phyloP scores from a whole-genome alignment of 2,113 vertebrate genomes.

The Callithrix jacchus region DNA sequence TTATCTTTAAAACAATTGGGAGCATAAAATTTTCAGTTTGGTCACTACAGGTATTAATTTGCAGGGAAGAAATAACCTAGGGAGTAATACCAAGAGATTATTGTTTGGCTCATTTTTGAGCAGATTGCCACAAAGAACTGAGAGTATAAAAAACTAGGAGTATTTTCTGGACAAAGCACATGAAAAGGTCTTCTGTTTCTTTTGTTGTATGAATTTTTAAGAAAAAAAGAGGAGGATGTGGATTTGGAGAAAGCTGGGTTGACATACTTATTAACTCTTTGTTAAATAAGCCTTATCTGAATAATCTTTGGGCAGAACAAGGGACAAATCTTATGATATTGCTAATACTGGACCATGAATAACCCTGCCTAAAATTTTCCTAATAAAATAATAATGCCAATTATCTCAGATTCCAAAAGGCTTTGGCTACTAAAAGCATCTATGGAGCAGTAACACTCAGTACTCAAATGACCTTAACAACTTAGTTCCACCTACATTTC shows the following conservation, averaged over 20 bases:
- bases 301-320: background rate
- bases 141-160: background rate
- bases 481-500: background rate
- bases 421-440: background rate
- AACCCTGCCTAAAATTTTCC: background rate
- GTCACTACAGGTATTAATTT: background rate
- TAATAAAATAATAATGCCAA: background rate
- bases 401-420: background rate
- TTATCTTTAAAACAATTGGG: background rate
- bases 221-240: background rate
- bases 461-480: background rate
- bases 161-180: background rate
- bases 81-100: background rate
- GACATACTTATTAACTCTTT: background rate
- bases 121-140: background rate
- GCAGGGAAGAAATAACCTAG: background rate
- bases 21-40: background rate
- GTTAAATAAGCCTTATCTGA: background rate
- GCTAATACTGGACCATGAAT: background rate
- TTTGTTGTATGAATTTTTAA: background rate
- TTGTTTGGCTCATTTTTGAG: background rate
- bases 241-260: background rate
- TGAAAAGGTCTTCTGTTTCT: background rate
- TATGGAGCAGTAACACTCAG: background rate
- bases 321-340: background rate